Evolutionary conservation across 2,113 vertebrate genomes (phyloP), one percentile per base, ranked within the genome.

Genomic region (Colossoma macropomum): DNA sequence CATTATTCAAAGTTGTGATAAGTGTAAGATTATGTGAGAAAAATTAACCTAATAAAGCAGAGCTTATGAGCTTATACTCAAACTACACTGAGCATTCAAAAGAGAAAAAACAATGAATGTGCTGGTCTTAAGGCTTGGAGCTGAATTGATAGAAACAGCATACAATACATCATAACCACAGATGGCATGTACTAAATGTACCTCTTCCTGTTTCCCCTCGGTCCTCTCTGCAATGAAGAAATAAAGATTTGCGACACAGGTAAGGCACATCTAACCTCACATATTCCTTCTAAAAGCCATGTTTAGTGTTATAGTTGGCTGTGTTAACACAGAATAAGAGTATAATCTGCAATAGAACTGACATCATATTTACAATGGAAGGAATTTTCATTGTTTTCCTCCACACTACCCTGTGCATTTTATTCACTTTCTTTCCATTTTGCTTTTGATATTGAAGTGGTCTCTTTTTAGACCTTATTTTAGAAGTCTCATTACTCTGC

Each of bases 231-330:
- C 52, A 38, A 41, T 72, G 50, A 72, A 97, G 96, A 95, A 97
- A 97, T 94, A 97, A 97, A 95, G 96, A 97, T 93, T 95, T 97
- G 95, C 96, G 96, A 95, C 96, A 97, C 95, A 96, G 96, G 96
- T 97, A 96, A 96, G 73, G 6, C 1, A 32, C 15, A 63, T 16
- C 11, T 25, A 78, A 54, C 21, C 3, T 50, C 52, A 23, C 34
- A 25, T 27, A 41, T 45, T 63, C 17, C 12, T 41, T n/a, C 3
- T 7, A 45, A 41, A 45, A 45, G 38, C 10, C 11, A 71, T 1
- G 30, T 56, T 56, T 27, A 27, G 23, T 28, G 23, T 68, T 28
- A 25, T 23, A n/a, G 27, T 79, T 32, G 30, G 30, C 28, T 41
- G 17, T 56, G 48, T 77, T 65, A 70, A 52, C 2, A 32, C 34